Evolutionary conservation across 2,113 vertebrate genomes (phyloP).

Genomic region (Salvator merianae): DNA sequence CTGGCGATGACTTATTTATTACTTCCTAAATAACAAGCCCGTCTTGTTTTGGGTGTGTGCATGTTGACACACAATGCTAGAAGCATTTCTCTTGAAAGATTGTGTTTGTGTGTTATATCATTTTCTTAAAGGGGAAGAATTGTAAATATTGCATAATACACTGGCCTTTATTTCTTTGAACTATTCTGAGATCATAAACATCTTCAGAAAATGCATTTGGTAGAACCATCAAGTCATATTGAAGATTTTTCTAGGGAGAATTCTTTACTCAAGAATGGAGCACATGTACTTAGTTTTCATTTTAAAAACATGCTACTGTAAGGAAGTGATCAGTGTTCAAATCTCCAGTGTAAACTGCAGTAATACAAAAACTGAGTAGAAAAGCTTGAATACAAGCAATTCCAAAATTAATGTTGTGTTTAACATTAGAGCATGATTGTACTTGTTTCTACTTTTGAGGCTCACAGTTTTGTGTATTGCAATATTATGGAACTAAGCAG

Average conservation of each 20-base stretch:
- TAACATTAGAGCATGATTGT: background rate
- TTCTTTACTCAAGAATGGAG: background rate
- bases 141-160: background rate
- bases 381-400: background rate
- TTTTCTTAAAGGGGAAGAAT: background rate
- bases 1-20: constrained; percentile 29
- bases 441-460: background rate
- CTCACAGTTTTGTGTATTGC: background rate
- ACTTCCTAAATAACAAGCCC: constrained; percentile 43
- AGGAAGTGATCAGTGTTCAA: background rate
- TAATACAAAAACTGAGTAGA: background rate
- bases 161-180: background rate
- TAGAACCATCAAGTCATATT: background rate
- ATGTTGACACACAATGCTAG: background rate
- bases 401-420: background rate
- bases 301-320: background rate
- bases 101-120: background rate
- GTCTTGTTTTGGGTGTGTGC: constrained; percentile 34
- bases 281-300: background rate
- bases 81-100: background rate
- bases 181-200: background rate
- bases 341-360: background rate
- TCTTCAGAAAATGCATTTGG: background rate
- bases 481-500: background rate
- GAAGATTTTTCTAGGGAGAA: background rate